Conservation (phyloP, 2,888 invertebrate genomes). For the Caenorhabditis sp. region DNA sequence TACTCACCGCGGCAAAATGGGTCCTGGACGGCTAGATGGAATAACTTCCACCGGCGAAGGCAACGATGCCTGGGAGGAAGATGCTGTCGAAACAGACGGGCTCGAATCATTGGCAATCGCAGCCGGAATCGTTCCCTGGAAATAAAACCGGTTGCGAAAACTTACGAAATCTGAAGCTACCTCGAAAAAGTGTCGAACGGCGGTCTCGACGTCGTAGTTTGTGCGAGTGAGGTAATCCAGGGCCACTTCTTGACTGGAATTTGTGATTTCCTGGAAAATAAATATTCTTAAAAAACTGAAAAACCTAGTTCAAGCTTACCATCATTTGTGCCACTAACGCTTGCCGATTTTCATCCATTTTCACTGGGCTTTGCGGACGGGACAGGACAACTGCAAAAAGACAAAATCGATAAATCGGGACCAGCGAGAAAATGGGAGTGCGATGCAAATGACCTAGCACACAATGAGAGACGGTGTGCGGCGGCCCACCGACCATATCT, state of each 20-base stretch:
- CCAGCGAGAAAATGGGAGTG: neutral
- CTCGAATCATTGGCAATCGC: neutral
- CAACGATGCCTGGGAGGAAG: constrained; percentile 12
- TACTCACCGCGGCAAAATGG: constrained; percentile 38
- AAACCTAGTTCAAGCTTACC: constrained; percentile 27
- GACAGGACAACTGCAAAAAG: neutral
- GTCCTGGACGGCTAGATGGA: neutral
- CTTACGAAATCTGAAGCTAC: constrained; percentile 8
- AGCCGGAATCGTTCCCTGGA: constrained; percentile 48
- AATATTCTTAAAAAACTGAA: neutral
- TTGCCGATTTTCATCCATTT: constrained; percentile 43
- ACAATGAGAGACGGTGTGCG: neutral
- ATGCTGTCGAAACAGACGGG: constrained; percentile 11
- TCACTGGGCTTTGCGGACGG: neutral
- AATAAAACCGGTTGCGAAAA: neutral
- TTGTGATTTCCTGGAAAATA: constrained; percentile 59
- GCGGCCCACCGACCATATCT: constrained; percentile 14
- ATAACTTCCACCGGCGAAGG: neutral
- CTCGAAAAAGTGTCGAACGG: constrained; percentile 61
- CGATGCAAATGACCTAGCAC: neutral
- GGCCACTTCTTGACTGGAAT: constrained; percentile 44
- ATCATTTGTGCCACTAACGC: constrained; percentile 49
- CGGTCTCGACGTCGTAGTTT: constrained; percentile 54
- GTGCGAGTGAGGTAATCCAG: constrained; percentile 31
- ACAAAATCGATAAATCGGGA: constrained; percentile 14